Conservation (phyloP, 2,888 invertebrate genomes). For the Pterobdella sp. region DNA sequence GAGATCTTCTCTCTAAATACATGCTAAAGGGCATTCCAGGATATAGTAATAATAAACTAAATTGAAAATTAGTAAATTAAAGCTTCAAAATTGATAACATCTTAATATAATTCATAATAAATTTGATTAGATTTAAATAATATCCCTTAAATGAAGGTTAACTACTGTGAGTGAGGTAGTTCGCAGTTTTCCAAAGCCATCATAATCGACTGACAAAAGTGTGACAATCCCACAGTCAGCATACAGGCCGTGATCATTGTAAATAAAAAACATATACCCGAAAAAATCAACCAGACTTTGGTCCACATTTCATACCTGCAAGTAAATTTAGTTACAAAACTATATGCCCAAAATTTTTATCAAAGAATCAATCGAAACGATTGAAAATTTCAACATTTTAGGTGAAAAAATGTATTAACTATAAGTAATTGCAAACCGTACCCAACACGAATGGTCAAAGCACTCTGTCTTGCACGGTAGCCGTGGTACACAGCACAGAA, state of each 20-base stretch:
- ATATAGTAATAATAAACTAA: no score
- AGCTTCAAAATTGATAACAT: no score
- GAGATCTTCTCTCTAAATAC: no score
- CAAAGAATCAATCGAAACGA: neutral
- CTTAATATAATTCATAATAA: no score
- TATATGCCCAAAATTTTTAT: neutral
- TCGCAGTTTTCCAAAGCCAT: neutral
- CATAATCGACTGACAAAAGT: slow-evolving; percentile 12
- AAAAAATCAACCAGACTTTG: slow-evolving; percentile 5
- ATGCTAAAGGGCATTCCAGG: no score
- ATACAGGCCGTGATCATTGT: slow-evolving; percentile 26
- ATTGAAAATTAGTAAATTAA: no score
- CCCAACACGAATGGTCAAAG: slow-evolving; percentile 25
- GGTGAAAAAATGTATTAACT: neutral
- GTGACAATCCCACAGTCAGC: slow-evolving; percentile 26
- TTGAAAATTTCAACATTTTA: neutral
- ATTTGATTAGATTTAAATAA: no score
- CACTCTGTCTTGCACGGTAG: slow-evolving; percentile 21
- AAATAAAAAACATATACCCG: slow-evolving; percentile 14
- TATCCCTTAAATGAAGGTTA: neutral
- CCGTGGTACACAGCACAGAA: slow-evolving; percentile 26
- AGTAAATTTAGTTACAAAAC: neutral
- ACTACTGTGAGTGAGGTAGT: neutral
- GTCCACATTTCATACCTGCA: slow-evolving; percentile 29
- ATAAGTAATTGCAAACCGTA: slow-evolving; percentile 2